Evolutionary conservation across 2,888 invertebrate genomes (phyloP), one percentile per base, ranked within the genome.

Genomic region (Euzophera pinguis): DNA sequence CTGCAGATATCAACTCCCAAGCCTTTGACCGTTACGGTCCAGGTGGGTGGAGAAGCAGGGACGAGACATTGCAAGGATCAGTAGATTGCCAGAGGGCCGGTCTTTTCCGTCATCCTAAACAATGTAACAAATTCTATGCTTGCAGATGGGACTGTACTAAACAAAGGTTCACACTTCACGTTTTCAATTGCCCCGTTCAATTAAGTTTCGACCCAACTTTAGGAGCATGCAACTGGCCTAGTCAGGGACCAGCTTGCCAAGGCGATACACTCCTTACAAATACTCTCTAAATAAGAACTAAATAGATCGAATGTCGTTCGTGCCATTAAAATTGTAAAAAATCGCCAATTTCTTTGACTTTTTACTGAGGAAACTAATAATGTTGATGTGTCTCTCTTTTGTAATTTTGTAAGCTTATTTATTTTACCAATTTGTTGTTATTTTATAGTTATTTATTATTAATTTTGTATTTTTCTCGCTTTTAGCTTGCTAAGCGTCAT

Each of bases 171-270:
- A 95, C 95, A 1, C 89, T 96, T 6, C 94, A 95, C 69, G 91
- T 94, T 1, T 95, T 95, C 78, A 94, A 95, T 70, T 96, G 95
- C 67, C 95, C 95, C 0, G 92, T 96, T 10, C 95, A 95, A 71
- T 84, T 96, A 48, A 95, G 95, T 47, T 96, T 95, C 67, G 95
- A 96, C 74, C 91, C 92, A 14, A 92, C 86, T 53, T 89, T 95
- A 64, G 93, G 94, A n/a, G 96, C 95, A 47, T 96, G 96, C 67
- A 95, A 95, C 77, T 95, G 95, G 94, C 95, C 95, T 1, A 95
- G 94, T 69, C 94, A 94, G 71, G 95, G 95, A 27, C 95, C 95
- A 0, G 93, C 94, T 49, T 95, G 95, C 74, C 92, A 94, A 61
- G 94, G 93, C 50, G 92, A 94, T 68, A 95, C 94, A 58, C 90